Base-by-base conservation (phyloP, 2,888 invertebrate species). In the Drosophila paramelanica region DNA sequence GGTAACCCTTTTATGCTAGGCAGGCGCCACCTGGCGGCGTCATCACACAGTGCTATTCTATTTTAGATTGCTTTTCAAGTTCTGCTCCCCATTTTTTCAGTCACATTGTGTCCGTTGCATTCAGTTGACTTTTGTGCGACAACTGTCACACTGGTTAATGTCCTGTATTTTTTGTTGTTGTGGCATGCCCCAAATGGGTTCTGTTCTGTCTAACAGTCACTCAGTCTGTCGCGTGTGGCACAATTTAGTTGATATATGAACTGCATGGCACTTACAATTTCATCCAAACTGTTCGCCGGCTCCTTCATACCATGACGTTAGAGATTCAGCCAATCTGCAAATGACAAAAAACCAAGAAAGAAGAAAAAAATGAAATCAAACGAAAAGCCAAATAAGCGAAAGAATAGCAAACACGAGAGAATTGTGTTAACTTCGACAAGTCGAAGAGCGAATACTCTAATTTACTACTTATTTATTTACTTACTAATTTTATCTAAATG, bases 271-370 rank as follows among this genome's bases (percentile, higher is more conserved):
- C 95, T 93, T 93, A 96, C 96, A 95, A 95, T 94, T 94, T 96
- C 96, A 94, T 95, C 95, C 93, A 95, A 95, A 93, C 95, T 95
- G 94, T 95, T 96, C 94, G 96, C 95, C 94, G 96, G 96, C 94
- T 96, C 96, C 96, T 96, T 96, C 96, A 96, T 96, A 95, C 95
- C 96, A 96, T 96, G 94, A 95, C 95, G 93, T 94, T 88, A 61
- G 80, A 94, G 93, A 94, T 94, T 76, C 88, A 71, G 73, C 73
- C 82, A 89, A 94, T 95, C 95, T 95, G 94, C 53, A 67, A 95
- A 95, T 90, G 93, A 88, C 90, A 90, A 89, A 78, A 81, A 84
- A 67, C 3, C 76, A 62, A 70, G 39, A 65, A 66, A 17, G 52
- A 57, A 57, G 45, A 53, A 51, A 51, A 59, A n/a, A n/a, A n/a